Evolutionary conservation across 2,888 invertebrate species (phyloP).

Genomic region (Drosophila subquinaria): DNA sequence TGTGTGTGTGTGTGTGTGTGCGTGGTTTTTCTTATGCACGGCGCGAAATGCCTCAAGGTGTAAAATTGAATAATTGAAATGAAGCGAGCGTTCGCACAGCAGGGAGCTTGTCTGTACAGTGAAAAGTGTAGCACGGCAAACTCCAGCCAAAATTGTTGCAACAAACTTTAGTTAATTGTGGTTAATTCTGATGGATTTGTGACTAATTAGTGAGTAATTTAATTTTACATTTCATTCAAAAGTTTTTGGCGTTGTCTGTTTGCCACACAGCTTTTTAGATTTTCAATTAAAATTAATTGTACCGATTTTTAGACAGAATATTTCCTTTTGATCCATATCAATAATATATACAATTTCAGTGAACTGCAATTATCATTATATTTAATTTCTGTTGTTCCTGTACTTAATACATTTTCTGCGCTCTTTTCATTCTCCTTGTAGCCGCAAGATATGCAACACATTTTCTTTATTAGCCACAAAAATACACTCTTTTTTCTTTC

Average conservation of each 20-base stretch:
- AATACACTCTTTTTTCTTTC: conserved; percentile 16
- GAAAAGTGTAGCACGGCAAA: conserved; percentile 19
- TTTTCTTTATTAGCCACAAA: conserved; percentile 66
- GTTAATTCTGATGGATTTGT: conserved; percentile 84
- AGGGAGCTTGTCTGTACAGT: conserved; percentile 18
- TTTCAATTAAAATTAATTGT: not conserved
- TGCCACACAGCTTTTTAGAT: not conserved
- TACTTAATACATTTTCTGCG: too few relatives aligned
- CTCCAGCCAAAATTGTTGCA: conserved; percentile 50
- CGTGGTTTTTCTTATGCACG: conserved; percentile 41
- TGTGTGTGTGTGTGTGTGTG: conserved; percentile 23
- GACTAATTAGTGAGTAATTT: conserved; percentile 80
- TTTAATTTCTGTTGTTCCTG: conserved; percentile 10
- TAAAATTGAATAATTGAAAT: conserved; percentile 84
- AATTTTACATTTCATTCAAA: conserved; percentile 64
- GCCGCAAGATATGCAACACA: conserved; percentile 54
- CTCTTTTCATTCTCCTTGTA: not conserved
- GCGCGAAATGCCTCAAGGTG: conserved; percentile 81
- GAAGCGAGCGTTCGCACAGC: conserved; percentile 52
- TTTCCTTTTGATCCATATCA: not conserved
- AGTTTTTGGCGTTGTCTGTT: conserved; percentile 17
- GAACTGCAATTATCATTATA: not conserved
- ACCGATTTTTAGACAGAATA: not conserved
- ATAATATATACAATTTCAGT: not conserved
- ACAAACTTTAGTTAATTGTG: conserved; percentile 81